Percentiles rank a stretch among this genome's conserved stretches.
phyloP scores from a whole-genome alignment of 2,797 vertebrate species.

The Apodemus agrarius region DNA sequence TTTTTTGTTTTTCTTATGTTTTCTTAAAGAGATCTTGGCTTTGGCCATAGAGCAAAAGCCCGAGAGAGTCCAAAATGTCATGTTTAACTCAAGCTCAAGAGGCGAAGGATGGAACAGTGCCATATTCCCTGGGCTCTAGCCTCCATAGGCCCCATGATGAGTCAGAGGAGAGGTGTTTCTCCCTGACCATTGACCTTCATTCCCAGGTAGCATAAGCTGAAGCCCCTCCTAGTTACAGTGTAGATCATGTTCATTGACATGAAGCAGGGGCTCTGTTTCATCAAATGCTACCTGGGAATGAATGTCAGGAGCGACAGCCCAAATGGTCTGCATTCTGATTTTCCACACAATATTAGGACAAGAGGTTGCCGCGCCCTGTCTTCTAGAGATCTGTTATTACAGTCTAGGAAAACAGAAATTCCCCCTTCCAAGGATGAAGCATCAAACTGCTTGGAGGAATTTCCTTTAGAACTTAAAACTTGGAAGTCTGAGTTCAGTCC shows the following conservation, averaged over 20 bases:
- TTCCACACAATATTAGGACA: neutral
- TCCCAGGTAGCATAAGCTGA: neutral
- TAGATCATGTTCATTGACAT: neutral
- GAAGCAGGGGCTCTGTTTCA: neutral
- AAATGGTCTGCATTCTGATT: neutral
- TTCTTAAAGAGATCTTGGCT: constrained; percentile 63
- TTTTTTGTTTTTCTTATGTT: constrained; percentile 61
- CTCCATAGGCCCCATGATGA: constrained; percentile 40
- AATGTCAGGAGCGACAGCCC: neutral
- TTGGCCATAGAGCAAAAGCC: constrained; percentile 60
- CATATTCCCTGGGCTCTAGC: neutral
- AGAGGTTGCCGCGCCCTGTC: neutral
- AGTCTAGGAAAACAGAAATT: neutral
- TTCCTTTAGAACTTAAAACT: constrained; percentile 47
- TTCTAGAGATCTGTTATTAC: neutral
- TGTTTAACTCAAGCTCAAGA: constrained; percentile 54
- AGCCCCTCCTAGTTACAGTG: neutral
- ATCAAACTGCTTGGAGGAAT: constrained; percentile 16
- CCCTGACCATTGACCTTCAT: constrained; percentile 27
- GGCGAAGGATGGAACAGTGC: constrained; percentile 19
- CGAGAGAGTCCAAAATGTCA: constrained; percentile 61
- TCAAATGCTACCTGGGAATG: neutral
- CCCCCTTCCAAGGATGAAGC: neutral
- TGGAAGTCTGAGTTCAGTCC: constrained; percentile 36
- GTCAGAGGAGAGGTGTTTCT: neutral